Percentiles rank a stretch among this genome's conserved stretches.
These are phyloP conservation scores for Umimayanthus chanpuru DNA, from an alignment of 92 coral and sea anemone species.

Conservation along the genomic window DNA sequence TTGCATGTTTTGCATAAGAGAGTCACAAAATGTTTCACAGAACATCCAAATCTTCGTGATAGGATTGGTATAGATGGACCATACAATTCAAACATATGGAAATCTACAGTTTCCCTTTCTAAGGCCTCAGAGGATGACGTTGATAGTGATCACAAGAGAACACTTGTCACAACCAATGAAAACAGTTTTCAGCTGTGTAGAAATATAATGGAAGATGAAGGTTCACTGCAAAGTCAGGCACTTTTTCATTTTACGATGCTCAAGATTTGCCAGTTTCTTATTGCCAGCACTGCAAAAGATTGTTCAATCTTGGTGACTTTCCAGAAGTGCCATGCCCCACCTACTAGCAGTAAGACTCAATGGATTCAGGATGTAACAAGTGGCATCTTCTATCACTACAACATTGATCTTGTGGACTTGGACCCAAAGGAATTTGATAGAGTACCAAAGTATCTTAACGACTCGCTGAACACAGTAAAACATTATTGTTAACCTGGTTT, in stretches of 20 bases:
- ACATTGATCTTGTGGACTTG: constrained; percentile 85
- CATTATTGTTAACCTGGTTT: constrained; percentile 46
- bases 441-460: constrained; percentile 77
- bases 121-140: not conserved
- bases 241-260: constrained; percentile 49
- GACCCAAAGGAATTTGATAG: constrained; percentile 88
- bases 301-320: constrained; percentile 91
- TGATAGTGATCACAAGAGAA: not conserved
- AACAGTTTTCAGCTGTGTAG: constrained; percentile 13
- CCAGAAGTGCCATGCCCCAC: constrained; percentile 44
- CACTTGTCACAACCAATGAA: not conserved
- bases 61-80: constrained; percentile 67
- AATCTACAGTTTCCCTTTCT: constrained; percentile 29
- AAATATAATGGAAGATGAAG: constrained; percentile 7
- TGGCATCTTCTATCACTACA: constrained; percentile 58
- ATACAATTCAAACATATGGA: constrained; percentile 60
- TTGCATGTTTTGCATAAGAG: constrained; percentile 60
- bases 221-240: constrained; percentile 37
- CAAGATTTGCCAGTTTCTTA: constrained; percentile 70
- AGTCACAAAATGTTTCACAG: constrained; percentile 49
- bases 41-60: constrained; percentile 53
- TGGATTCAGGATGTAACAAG: constrained; percentile 38
- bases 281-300: constrained; percentile 92
- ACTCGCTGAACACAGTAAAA: constrained; percentile 61
- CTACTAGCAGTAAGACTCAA: constrained; percentile 30